Base-by-base conservation (phyloP, 2,888 invertebrate genomes). In the Rotaria magnacalcarata region DNA sequence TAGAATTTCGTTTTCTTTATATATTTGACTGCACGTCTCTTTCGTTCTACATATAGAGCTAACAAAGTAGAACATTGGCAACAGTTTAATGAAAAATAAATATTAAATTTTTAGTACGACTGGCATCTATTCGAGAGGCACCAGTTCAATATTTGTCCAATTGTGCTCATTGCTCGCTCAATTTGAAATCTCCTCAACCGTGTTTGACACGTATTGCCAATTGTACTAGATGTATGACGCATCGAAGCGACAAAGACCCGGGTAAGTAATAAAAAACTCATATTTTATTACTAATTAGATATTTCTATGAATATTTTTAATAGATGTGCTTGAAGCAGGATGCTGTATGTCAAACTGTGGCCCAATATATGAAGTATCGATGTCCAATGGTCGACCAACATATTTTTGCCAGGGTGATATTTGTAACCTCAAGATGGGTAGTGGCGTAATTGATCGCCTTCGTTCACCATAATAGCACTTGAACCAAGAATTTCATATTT, bases 361-460 rank as follows among this genome's bases (percentile, higher is more conserved):
- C 2, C 80, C 80, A 80, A 11, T 6, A 80, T 80, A 80, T n/a
- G 3, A 80, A 80, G 80, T 80, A 80, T 80, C 80, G 47, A 80
- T 80, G 47, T 5, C 3, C n/a, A 24, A 80, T 14, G 80, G 80
- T 24, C 80, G 80, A 10, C 80, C 80, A 24, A 80, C 80, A 4
- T 80, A 80, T 47, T 80, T 80, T 80, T 80, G 80, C 19, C 47
- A 80, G 47, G 80, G 80, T 47, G 80, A 80, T 80, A 21, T 21
- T 80, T 80, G 80, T 8, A 80, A 80, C 14, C 0, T 80, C 1
- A 80, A 80, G 47, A 50, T 50, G 50, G 50, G 50, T 50, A 14
- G 14, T 50, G 8, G 8, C 10, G 50, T 50, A 5, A 8, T 50
- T 14, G 50, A 50, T 11, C 8, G 50, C 50, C 50, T 50, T 50